Evolutionary conservation across 2,113 vertebrate genomes (phyloP), one percentile per base, ranked within the genome.

Genomic region (Larimichthys polyactis): DNA sequence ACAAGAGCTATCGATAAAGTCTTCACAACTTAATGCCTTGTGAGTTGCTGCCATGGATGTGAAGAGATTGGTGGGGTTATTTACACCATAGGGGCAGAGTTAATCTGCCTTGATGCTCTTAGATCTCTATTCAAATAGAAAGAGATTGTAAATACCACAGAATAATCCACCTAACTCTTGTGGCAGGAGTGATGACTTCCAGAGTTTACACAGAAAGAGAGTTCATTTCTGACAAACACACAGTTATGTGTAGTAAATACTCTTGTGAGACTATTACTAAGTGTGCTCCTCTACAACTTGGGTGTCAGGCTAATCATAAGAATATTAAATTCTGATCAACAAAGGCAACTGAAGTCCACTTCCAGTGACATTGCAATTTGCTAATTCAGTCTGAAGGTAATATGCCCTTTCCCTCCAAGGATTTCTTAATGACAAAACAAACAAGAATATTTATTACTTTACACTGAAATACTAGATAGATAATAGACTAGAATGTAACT

Each of bases 91-190:
- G 78, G 68, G 80, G 71, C 70, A 67, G 79, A 87, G 75, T 92
- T 92, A 90, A 93, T 94, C 92, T 91, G 64, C 62, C 71, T 79
- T 92, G 90, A 94, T 90, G 85, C 86, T 71, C 62, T 91, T 69
- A 84, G 82, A 94, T 93, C 89, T 90, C 58, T 83, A 91, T 94
- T 93, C 91, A 94, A 91, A 92, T 86, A 79, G 55, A 83, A 78
- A 79, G 80, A 83, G 80, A 88, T 85, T 86, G 78, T 92, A 93
- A 93, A 94, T 87, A 90, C 80, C 81, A 72, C 68, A 48, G 69
- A 90, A 86, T 85, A 87, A 93, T 93, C 83, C 78, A 89, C 85
- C 79, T 62, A 75, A 70, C 72, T 76, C 65, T 62, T 77, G 81
- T 78, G 65, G 54, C n/a, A 57, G 22, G 62, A 67, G 57, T 79